Base-by-base conservation (phyloP, 2,888 invertebrate species). In the Cecidostiba fungosa region DNA sequence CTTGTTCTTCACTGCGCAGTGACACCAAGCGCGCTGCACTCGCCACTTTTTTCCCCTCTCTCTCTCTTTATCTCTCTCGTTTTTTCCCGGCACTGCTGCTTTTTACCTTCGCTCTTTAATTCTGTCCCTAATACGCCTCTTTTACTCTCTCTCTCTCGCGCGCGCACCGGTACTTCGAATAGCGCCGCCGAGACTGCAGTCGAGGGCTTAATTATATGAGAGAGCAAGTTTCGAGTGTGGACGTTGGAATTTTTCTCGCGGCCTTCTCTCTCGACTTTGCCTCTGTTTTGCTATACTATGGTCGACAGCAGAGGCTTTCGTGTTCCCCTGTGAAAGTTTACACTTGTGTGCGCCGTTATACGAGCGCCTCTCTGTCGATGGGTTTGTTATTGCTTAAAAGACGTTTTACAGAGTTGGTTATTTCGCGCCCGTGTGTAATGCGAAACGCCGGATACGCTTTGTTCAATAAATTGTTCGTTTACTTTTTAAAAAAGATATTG, bases 181-280 rank as follows among this genome's bases (percentile, higher is more conserved):
- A 80, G 79, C 69, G 50, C 43, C 47, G 70, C 70, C 69, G 62
- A 59, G 88, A 89, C 89, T 88, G 87, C 77, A 59, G 54, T 59
- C 87, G 88, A 89, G 89, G 88, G 87, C 88, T 90, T 89, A 90
- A 90, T 90, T 90, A 90, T 90, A 88, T 88, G 88, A 85, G 77
- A 79, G 79, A 82, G 85, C 72, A 86, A 85, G 85, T 84, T 88
- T 88, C 83, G 76, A 87, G 87, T 86, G 87, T 82, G 87, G 84
- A 80, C 39, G 82, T n/a, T 43, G 19, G 47, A 72, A 70, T 77
- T 78, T 70, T 50, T 72, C 62, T 81, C 77, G 12, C 74, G 54
- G 6, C 77, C 62, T 79, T 82, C 72, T 39, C 23, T 36, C 43
- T 78, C 73, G 39, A 76, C 82, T 39, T 73, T 70, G n/a, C 32